Conservation (phyloP, 1,140 invertebrate genomes). For the Bombus pascuorum region DNA sequence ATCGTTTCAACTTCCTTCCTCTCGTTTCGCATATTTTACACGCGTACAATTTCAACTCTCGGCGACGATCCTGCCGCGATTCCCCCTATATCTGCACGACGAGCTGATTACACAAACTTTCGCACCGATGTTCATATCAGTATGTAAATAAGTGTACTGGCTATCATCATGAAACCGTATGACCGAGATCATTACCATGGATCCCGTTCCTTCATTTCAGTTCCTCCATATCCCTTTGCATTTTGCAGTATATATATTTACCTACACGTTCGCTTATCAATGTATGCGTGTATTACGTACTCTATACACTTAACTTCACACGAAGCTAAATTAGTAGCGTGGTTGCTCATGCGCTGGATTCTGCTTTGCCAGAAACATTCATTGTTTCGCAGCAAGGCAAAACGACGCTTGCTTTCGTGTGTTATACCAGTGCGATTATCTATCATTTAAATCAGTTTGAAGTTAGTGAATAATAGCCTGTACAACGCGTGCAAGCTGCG, state of each 20-base stretch:
- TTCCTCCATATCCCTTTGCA: neutral
- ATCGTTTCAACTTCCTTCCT: constrained; percentile 11
- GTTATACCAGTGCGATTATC: neutral
- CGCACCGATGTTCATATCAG: constrained; percentile 54
- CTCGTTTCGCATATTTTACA: constrained; percentile 43
- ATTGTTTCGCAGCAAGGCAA: neutral
- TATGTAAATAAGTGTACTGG: constrained; percentile 51
- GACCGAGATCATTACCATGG: constrained; percentile 43
- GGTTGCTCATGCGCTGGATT: neutral
- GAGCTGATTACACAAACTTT: constrained; percentile 57
- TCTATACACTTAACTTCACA: neutral
- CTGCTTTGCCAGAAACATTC: neutral
- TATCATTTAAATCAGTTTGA: neutral
- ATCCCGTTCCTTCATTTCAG: neutral
- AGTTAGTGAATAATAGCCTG: neutral
- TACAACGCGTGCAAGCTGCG: neutral
- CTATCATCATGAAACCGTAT: constrained; percentile 36
- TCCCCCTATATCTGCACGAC: neutral
- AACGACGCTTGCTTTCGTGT: neutral
- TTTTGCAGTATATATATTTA: neutral
- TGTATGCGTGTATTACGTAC: neutral
- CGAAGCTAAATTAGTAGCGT: neutral
- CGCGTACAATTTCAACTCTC: constrained; percentile 16
- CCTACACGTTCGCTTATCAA: neutral
- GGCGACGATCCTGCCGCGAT: neutral